Evolutionary conservation across 2,888 invertebrate genomes (phyloP).

Genomic region (Holacanthella duospinosa): DNA sequence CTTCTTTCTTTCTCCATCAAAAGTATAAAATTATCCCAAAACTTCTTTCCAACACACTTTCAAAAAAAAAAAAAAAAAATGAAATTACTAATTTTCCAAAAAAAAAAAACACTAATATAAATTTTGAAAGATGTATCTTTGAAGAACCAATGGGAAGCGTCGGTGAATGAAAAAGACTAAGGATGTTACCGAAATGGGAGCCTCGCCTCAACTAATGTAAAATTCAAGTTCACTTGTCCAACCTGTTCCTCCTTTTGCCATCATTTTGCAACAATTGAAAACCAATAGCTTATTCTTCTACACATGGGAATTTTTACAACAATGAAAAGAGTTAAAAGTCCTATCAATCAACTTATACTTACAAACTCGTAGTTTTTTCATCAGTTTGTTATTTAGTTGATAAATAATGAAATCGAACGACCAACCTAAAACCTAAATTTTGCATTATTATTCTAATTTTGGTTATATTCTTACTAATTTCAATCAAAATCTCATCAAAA

Average conservation of each 20-base stretch:
- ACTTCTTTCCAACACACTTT: neutral
- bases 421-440: no score
- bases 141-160: neutral
- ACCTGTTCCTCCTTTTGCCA: neutral
- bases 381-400: neutral
- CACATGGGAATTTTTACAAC: no score
- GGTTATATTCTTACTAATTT: no score
- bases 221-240: slow-evolving; percentile 8
- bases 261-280: neutral
- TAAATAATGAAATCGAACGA: neutral
- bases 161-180: neutral
- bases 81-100: neutral
- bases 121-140: neutral
- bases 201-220: slow-evolving; percentile 10
- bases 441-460: no score
- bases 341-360: no score
- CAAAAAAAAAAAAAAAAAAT: no score
- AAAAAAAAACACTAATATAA: neutral
- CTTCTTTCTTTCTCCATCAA: neutral
- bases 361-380: neutral
- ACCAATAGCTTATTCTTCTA: no score
- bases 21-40: neutral
- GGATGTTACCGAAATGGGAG: neutral
- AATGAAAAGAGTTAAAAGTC: neutral
- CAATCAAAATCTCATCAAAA: no score